Conservation (phyloP, 2,113 vertebrate species). For the Ceratotherium simum region DNA sequence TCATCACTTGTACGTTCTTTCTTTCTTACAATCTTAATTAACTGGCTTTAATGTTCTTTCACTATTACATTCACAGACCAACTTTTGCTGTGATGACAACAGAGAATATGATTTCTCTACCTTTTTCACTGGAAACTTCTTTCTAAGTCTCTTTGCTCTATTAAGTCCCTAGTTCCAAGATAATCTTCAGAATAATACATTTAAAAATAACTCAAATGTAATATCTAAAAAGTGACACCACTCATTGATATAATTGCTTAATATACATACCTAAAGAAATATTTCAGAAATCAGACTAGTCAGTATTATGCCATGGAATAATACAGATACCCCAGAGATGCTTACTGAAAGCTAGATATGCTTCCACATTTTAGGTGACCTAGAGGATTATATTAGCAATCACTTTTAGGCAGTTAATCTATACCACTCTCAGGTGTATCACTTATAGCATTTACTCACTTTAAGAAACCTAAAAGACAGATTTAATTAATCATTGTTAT, state of each 20-base stretch:
- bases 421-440: not conserved
- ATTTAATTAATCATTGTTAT: not conserved
- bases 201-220: not conserved
- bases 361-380: not conserved
- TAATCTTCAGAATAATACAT: slow-evolving; percentile 31
- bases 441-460: not conserved
- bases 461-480: not conserved
- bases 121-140: not conserved
- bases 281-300: not conserved
- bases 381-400: not conserved
- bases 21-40: not conserved
- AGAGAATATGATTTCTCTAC: not conserved
- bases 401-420: not conserved
- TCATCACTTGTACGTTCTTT: not conserved
- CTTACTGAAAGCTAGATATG: not conserved
- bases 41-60: not conserved
- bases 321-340: not conserved
- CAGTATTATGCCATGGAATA: not conserved
- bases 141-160: not conserved
- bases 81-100: not conserved
- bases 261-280: not conserved
- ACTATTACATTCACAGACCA: not conserved
- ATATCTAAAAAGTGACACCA: not conserved
- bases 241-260: not conserved
- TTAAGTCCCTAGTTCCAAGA: not conserved